phyloP scores from a whole-genome alignment of 2,797 vertebrate species.

The Periparus ater region DNA sequence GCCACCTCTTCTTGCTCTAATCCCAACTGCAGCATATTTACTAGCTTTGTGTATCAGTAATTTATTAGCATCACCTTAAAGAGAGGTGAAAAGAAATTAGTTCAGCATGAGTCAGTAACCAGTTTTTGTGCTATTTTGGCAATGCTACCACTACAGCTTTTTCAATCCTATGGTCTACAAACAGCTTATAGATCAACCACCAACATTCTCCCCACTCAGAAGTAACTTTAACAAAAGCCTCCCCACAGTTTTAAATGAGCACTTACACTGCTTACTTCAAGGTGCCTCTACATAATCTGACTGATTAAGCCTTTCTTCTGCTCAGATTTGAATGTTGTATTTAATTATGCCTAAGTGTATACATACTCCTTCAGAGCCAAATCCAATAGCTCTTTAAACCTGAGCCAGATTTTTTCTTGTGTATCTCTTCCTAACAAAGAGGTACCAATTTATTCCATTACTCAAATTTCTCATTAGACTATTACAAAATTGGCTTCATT shows the following conservation, averaged over 20 bases:
- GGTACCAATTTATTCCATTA: constrained; percentile 42
- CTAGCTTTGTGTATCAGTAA: background rate
- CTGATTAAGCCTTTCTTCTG: constrained; percentile 16
- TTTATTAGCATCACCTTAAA: background rate
- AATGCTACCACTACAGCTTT: background rate
- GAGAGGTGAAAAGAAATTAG: background rate
- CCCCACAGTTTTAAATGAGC: background rate
- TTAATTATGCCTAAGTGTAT: constrained; percentile 21
- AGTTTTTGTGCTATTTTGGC: background rate
- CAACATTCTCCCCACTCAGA: background rate
- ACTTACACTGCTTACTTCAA: background rate
- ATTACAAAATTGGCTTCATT: background rate
- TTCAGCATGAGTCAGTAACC: background rate
- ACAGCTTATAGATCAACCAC: background rate
- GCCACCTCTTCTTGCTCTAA: background rate
- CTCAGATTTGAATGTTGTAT: constrained; percentile 15
- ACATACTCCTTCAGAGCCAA: constrained; percentile 13
- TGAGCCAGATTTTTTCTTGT: constrained; percentile 3
- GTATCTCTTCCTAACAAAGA: constrained; percentile 14
- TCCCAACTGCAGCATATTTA: background rate
- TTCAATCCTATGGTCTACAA: background rate
- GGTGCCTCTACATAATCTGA: background rate
- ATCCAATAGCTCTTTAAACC: constrained; percentile 34
- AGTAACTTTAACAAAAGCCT: background rate
- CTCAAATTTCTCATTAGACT: constrained; percentile 21